phyloP scores from a whole-genome alignment of 2,888 invertebrate genomes.

The Drosophila ezoana region DNA sequence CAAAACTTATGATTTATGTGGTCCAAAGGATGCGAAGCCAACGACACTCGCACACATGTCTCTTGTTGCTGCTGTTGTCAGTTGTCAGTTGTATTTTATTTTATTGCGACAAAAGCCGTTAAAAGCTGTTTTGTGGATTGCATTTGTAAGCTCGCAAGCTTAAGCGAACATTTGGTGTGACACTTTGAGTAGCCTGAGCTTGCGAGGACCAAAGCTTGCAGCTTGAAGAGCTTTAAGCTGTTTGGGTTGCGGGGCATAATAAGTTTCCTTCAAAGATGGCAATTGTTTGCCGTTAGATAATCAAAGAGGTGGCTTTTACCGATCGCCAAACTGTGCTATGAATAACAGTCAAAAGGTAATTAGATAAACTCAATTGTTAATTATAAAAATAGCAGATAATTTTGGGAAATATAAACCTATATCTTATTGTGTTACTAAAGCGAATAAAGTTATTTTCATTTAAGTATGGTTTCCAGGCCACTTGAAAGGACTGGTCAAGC shows the following conservation, averaged over 20 bases:
- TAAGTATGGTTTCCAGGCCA: no score
- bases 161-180: background rate
- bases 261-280: background rate
- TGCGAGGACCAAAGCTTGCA: background rate
- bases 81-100: conserved; percentile 19
- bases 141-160: conserved; percentile 9
- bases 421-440: no score
- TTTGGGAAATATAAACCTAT: no score
- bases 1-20: conserved; percentile 45
- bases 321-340: no score
- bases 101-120: conserved; percentile 22
- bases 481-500: no score
- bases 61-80: background rate
- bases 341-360: no score
- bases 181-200: background rate
- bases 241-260: background rate
- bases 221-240: background rate
- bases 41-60: conserved; percentile 2
- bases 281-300: background rate
- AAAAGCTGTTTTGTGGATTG: conserved; percentile 34
- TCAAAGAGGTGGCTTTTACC: background rate
- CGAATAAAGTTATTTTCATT: no score
- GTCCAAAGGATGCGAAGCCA: conserved; percentile 27
- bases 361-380: no score
- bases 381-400: no score